Evolutionary conservation across 2,797 vertebrate genomes (phyloP).

Genomic region (Danio tinwini): DNA sequence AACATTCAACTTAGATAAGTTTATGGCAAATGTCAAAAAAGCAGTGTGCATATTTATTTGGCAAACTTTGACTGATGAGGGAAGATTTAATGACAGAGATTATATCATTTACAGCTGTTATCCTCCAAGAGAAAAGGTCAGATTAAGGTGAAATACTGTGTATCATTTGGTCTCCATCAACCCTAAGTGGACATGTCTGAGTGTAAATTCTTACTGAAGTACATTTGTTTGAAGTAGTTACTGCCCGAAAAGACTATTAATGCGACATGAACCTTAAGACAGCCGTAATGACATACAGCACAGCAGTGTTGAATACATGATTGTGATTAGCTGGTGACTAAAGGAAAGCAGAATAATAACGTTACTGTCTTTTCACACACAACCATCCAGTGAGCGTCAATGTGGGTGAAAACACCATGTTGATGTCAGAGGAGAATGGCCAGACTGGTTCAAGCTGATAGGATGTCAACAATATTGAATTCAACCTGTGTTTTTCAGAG

Average conservation of each 20-base stretch:
- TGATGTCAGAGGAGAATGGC: too few relatives aligned
- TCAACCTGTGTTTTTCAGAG: too few relatives aligned
- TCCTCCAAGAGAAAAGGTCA: background rate
- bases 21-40: background rate
- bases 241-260: constrained; percentile 10
- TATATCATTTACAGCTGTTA: background rate
- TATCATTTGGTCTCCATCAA: background rate
- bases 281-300: too few relatives aligned
- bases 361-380: too few relatives aligned
- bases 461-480: too few relatives aligned
- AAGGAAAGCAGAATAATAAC: background rate
- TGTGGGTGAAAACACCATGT: too few relatives aligned
- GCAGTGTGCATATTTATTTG: background rate
- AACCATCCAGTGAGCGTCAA: too few relatives aligned
- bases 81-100: background rate
- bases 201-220: constrained; percentile 15
- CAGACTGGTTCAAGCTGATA: too few relatives aligned
- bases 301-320: background rate
- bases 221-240: constrained; percentile 1
- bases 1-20: background rate
- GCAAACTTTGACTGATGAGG: background rate
- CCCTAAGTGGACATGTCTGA: constrained; percentile 19
- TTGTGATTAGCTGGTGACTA: background rate
- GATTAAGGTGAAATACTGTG: background rate
- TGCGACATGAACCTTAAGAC: background rate